phyloP scores from a whole-genome alignment of 2,797 vertebrate species.

The Sebastiscus tertius region DNA sequence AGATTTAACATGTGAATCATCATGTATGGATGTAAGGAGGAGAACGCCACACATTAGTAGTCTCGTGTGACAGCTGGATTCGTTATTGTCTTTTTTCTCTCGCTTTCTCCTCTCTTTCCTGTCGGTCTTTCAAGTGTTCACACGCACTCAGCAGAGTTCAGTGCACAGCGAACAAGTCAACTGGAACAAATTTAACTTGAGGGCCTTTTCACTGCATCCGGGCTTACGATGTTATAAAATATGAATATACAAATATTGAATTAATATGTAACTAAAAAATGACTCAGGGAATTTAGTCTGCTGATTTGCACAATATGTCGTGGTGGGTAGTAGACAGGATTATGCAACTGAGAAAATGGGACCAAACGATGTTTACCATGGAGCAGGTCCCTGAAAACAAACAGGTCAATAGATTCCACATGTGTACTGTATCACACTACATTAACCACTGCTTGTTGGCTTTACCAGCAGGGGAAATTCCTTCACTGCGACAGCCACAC shows the following conservation, averaged over 20 bases:
- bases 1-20: slow-evolving; percentile 60
- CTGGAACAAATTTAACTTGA: slow-evolving; percentile 56
- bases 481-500: too few relatives aligned
- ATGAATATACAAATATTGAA: slow-evolving; percentile 55
- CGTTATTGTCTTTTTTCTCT: not conserved
- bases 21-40: slow-evolving; percentile 32
- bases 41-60: slow-evolving; percentile 6
- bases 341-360: slow-evolving; percentile 9
- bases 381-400: slow-evolving; percentile 1
- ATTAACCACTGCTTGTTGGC: not conserved
- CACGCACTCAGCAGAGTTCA: slow-evolving; percentile 34
- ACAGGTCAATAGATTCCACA: not conserved
- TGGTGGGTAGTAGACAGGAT: not conserved
- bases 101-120: not conserved
- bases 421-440: not conserved
- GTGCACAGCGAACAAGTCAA: slow-evolving; percentile 38
- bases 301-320: slow-evolving; percentile 1
- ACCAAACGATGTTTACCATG: not conserved
- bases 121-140: not conserved
- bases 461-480: not conserved
- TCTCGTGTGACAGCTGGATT: slow-evolving; percentile 45
- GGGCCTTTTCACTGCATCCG: slow-evolving; percentile 42
- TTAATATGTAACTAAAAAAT: slow-evolving; percentile 31
- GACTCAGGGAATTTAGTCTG: slow-evolving; percentile 15
- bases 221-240: slow-evolving; percentile 46